phyloP scores from a whole-genome alignment of 2,797 vertebrate genomes.

The Pipistrellus nathusii region DNA sequence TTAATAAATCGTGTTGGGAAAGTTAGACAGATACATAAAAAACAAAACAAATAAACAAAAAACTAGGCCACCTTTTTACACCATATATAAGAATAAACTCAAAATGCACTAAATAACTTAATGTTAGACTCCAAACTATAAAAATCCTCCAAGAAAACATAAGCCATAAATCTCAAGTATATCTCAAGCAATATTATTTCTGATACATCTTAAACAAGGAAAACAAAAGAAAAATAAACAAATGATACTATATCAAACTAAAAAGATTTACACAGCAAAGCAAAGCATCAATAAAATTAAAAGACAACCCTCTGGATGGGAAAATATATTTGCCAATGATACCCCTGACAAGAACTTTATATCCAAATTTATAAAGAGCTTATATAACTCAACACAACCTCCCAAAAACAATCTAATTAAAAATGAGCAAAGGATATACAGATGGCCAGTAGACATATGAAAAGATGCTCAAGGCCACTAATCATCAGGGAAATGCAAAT shows the following conservation, averaged over 20 bases:
- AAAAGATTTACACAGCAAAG: not conserved
- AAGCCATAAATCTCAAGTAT: not conserved
- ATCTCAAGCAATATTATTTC: not conserved
- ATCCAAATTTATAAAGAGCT: not conserved
- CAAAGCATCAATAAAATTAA: not conserved
- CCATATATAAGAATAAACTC: not conserved
- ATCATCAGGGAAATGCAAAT: no score
- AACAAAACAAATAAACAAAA: not conserved
- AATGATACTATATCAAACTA: not conserved
- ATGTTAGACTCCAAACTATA: not conserved
- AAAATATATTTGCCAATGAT: not conserved
- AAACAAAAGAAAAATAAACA: not conserved
- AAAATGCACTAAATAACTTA: not conserved
- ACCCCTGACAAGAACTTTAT: not conserved
- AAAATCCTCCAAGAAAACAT: not conserved
- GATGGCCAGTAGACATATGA: no score
- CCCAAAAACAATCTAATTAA: not conserved
- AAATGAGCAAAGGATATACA: no score
- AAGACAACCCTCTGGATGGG: not conserved
- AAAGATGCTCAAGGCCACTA: no score
- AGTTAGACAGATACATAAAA: not conserved
- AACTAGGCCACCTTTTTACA: not conserved
- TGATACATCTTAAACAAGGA: not conserved
- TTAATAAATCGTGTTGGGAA: not conserved
- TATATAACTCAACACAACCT: not conserved